Base-by-base conservation (phyloP, 2,888 invertebrate species). In the Dicyrtomina minuta region DNA sequence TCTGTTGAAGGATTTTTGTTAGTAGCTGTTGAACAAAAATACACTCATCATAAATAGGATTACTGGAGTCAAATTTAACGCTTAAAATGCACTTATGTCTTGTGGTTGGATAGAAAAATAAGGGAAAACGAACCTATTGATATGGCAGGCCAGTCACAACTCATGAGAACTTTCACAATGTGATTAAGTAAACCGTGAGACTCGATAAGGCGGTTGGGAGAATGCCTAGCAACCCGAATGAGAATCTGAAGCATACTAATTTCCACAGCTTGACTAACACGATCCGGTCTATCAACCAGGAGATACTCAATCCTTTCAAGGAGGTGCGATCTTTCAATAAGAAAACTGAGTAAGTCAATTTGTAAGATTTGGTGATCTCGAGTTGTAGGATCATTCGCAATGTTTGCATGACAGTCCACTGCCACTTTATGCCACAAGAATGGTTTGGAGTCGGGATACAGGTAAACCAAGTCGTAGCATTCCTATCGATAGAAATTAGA, bases 371-470 rank as follows among this genome's bases (percentile, higher is more conserved):
- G 70, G 26, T 66, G 62, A 58, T 71, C 70, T 17, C 66, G 26
- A 12, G 61, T 82, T 81, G 95, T 91, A 79, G 90, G 90, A 83
- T 96, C 96, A 80, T 92, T 92, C 75, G 93, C 85, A 70, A 90
- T 90, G 66, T 83, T 84, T 66, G 87, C 86, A 74, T 87, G 86
- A 12, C 82, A 82, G 0, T 82, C 81, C 81, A 22, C 20, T n/a
- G 5, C n/a, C 8, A 66, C 66, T 41, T 61, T 59, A 17, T 53
- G 44, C 58, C 65, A 73, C 1, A 74, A 74, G 56, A 68, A 62
- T 6, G 76, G 76, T 15, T 71, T 65, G 15, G 70, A 20, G 46
- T 70, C 59, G 0, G 72, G 68, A 72, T 72, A 76, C 8, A 74
- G 53, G 43, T 70, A 68, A 22, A 59, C 60, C 27, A 70, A 17